Evolutionary conservation across 2,888 invertebrate species (phyloP).

Genomic region (Lasius fuliginosus): DNA sequence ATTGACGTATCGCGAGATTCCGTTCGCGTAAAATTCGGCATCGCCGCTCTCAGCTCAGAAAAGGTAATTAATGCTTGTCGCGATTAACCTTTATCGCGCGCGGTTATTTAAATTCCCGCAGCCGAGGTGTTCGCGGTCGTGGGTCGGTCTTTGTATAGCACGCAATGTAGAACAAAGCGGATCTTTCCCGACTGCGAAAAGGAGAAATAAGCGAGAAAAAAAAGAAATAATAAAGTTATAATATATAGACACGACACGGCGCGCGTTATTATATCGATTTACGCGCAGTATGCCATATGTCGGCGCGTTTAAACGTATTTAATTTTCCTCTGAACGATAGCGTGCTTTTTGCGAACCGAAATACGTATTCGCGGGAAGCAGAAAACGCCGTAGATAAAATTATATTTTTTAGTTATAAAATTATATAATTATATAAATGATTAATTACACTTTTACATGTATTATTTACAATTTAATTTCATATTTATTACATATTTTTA

Average conservation of each 20-base stretch:
- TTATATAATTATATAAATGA: too few relatives aligned
- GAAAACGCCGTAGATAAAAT: too few relatives aligned
- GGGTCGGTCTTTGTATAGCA: background rate
- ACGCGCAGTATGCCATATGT: background rate
- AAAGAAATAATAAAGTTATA: background rate
- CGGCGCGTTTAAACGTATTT: background rate
- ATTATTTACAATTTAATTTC: too few relatives aligned
- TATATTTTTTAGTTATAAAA: too few relatives aligned
- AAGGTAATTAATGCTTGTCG: conserved; percentile 29
- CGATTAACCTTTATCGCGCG: conserved; percentile 32
- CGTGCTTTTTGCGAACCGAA: background rate
- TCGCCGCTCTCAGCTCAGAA: background rate
- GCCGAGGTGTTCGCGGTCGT: background rate
- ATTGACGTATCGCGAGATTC: background rate
- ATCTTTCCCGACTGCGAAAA: background rate
- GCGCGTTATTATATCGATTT: conserved; percentile 13
- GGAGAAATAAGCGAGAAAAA: background rate
- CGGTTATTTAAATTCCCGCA: conserved; percentile 28
- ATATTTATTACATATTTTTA: too few relatives aligned
- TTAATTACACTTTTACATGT: too few relatives aligned
- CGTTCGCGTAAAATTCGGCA: background rate
- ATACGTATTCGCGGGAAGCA: too few relatives aligned
- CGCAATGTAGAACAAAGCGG: background rate
- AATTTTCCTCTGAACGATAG: conserved; percentile 18
- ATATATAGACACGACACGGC: background rate